Evolutionary conservation across 2,888 invertebrate genomes (phyloP).

Genomic region (Mycogona germanica): DNA sequence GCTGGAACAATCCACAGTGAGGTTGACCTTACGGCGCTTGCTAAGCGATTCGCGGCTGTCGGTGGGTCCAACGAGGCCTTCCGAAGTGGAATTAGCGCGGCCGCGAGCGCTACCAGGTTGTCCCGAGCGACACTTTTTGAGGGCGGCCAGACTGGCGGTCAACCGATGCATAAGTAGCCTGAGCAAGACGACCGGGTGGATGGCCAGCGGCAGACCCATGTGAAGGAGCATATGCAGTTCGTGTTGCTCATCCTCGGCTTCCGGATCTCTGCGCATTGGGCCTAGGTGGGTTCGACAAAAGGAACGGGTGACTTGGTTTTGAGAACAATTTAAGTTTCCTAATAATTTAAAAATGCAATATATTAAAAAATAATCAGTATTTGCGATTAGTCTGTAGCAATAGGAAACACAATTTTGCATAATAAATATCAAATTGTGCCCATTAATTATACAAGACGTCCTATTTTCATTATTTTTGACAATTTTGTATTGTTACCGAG

Average conservation of each 20-base stretch:
- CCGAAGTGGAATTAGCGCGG: neutral
- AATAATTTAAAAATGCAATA: no score
- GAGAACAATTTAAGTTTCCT: no score
- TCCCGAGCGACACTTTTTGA: constrained; percentile 25
- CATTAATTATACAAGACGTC: no score
- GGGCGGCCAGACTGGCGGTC: constrained; percentile 35
- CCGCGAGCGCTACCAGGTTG: constrained; percentile 26
- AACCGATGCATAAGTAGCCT: constrained; percentile 43
- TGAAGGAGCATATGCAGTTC: constrained; percentile 34
- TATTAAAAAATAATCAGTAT: no score
- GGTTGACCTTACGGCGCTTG: constrained; percentile 35
- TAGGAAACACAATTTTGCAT: no score
- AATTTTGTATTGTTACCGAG: no score
- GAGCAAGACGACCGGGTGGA: constrained; percentile 43
- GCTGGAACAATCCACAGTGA: constrained; percentile 33
- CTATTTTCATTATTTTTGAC: no score
- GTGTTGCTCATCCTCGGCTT: constrained; percentile 7
- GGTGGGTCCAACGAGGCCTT: constrained; percentile 22
- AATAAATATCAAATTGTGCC: no score
- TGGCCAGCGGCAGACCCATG: constrained; percentile 39
- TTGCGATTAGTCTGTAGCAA: no score
- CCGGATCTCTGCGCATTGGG: neutral
- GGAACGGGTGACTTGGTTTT: no score
- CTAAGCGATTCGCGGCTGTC: constrained; percentile 35
- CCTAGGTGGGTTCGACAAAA: no score